A percentile compares a stretch with the other conserved stretches of the same genome.
Conservation (phyloP, 1,140 invertebrate genomes). For the Meloidogyne chitwoodi region DNA sequence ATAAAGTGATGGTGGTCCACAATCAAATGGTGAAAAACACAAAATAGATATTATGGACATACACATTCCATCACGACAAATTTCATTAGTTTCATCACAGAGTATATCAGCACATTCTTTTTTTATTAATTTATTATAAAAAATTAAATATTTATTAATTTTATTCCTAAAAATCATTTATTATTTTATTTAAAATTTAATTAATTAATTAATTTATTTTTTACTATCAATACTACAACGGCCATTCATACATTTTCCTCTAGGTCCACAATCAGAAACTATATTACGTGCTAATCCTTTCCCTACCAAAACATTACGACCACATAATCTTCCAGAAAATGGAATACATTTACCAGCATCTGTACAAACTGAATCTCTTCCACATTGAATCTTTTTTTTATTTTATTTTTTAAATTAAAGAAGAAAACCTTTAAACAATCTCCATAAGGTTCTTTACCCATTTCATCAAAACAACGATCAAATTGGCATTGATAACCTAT, state of each 20-base stretch:
- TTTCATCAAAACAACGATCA: constrained; percentile 39
- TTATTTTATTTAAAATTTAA: background rate
- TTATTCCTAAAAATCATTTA: too few species aligned
- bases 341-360: constrained; percentile 42
- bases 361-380: constrained; percentile 43
- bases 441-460: constrained; percentile 19
- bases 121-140: too few species aligned
- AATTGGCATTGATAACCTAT: constrained; percentile 43
- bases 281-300: constrained; percentile 47
- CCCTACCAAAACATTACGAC: constrained; percentile 49
- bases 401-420: background rate
- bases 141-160: too few species aligned
- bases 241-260: constrained; percentile 52
- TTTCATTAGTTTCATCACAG: constrained; percentile 46
- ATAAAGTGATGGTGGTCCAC: constrained; percentile 41
- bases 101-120: constrained; percentile 47
- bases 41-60: constrained; percentile 39
- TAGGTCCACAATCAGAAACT: constrained; percentile 46
- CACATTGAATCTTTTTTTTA: constrained; percentile 40
- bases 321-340: constrained; percentile 37
- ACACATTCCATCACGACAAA: constrained; percentile 53
- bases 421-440: constrained; percentile 38
- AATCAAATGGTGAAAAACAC: constrained; percentile 53
- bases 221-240: constrained; percentile 50
- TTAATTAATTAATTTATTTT: background rate